A percentile compares a stretch with the other conserved stretches of the same genome.
phyloP scores from a whole-genome alignment of 2,888 invertebrate genomes.

The Drosophila cognata region DNA sequence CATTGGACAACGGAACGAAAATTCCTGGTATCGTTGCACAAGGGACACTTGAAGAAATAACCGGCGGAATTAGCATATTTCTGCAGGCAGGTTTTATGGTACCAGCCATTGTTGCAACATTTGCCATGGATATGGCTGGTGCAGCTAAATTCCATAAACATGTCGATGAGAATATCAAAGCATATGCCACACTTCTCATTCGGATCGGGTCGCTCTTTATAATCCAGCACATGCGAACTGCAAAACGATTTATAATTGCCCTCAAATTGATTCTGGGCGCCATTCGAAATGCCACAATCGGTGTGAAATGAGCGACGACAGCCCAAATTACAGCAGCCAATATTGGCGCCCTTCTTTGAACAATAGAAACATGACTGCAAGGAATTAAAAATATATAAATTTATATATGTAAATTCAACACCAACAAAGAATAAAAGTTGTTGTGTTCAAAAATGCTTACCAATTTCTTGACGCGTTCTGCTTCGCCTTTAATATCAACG shows the following conservation, averaged over 20 bases:
- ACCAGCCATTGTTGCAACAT: slow-evolving; percentile 92
- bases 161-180: slow-evolving; percentile 85
- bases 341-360: slow-evolving; percentile 88
- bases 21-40: slow-evolving; percentile 91
- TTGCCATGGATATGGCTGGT: slow-evolving; percentile 88
- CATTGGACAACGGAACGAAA: slow-evolving; percentile 81
- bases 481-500: slow-evolving; percentile 89
- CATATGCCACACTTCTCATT: slow-evolving; percentile 88
- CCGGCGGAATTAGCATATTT: slow-evolving; percentile 91
- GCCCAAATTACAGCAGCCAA: slow-evolving; percentile 90
- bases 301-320: slow-evolving; percentile 91
- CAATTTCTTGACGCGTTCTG: slow-evolving; percentile 87
- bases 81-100: slow-evolving; percentile 90
- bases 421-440: background rate
- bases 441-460: slow-evolving; percentile 85
- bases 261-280: slow-evolving; percentile 88
- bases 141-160: slow-evolving; percentile 82
- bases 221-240: slow-evolving; percentile 49
- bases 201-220: slow-evolving; percentile 10
- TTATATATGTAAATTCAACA: background rate
- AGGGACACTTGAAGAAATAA: slow-evolving; percentile 93
- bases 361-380: slow-evolving; percentile 90
- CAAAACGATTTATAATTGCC: slow-evolving; percentile 87
- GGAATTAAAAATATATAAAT: background rate
- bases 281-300: slow-evolving; percentile 89